phyloP scores from a whole-genome alignment of 2,888 invertebrate species.

The Acleris sparsana region DNA sequence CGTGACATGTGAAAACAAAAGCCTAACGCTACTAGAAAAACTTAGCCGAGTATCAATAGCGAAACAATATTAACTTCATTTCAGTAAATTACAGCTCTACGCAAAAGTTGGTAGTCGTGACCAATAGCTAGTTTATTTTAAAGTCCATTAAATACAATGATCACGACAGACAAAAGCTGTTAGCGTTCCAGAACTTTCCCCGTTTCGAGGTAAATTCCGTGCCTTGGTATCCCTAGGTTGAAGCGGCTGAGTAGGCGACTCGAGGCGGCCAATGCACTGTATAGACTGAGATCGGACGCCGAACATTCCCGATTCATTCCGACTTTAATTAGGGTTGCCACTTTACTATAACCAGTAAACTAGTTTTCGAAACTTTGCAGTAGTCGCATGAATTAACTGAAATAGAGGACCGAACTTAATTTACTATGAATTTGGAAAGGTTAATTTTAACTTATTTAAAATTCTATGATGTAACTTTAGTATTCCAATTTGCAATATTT shows the following conservation, averaged over 20 bases:
- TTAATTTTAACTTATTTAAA: no score
- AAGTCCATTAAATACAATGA: slow-evolving; percentile 35
- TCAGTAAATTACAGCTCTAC: slow-evolving; percentile 25
- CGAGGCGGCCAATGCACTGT: slow-evolving; percentile 77
- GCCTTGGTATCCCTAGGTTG: slow-evolving; percentile 25
- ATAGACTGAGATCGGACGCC: slow-evolving; percentile 71
- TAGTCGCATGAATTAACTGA: slow-evolving; percentile 45
- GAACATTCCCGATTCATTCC: slow-evolving; percentile 59
- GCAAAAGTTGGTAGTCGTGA: slow-evolving; percentile 34
- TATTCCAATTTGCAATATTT: background rate
- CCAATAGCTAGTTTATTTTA: slow-evolving; percentile 36
- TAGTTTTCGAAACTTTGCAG: slow-evolving; percentile 58
- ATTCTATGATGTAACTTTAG: no score
- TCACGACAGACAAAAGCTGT: slow-evolving; percentile 34
- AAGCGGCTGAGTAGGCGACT: slow-evolving; percentile 51
- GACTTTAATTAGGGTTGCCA: slow-evolving; percentile 46
- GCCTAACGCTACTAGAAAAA: background rate
- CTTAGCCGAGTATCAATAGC: slow-evolving; percentile 16
- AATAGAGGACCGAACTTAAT: slow-evolving; percentile 44
- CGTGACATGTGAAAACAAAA: background rate
- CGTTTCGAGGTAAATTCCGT: slow-evolving; percentile 30
- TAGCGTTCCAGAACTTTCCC: slow-evolving; percentile 33
- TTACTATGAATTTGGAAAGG: no score
- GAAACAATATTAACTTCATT: slow-evolving; percentile 20
- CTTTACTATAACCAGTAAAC: slow-evolving; percentile 61